Percentiles rank a stretch among this genome's conserved stretches.
These are phyloP conservation scores for Pristionchus arcanus DNA, from an alignment of 2,888 invertebrate genomes.

Conservation along the genomic window DNA sequence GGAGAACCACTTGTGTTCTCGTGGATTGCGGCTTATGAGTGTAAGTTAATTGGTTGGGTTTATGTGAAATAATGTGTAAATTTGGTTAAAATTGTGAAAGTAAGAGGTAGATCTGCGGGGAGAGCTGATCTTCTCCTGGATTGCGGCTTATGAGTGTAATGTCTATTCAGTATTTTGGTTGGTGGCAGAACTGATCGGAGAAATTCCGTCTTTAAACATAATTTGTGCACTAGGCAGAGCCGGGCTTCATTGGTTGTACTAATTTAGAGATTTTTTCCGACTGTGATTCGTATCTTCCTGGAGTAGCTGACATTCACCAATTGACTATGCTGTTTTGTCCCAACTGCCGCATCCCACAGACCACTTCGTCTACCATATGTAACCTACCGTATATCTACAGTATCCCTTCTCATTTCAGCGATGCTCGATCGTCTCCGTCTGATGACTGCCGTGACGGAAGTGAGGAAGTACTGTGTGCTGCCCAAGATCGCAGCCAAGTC, in stretches of 20 bases:
- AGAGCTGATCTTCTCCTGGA: slow-evolving; percentile 63
- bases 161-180: no score
- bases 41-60: neutral
- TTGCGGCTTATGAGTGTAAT: slow-evolving; percentile 59
- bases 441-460: slow-evolving; percentile 59
- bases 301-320: no score
- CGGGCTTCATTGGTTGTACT: neutral
- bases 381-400: neutral
- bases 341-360: neutral
- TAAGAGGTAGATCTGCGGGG: slow-evolving; percentile 57
- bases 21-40: slow-evolving; percentile 64
- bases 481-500: slow-evolving; percentile 59
- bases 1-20: slow-evolving; percentile 61
- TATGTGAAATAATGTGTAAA: neutral
- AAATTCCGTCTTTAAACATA: no score
- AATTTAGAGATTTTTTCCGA: neutral
- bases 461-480: slow-evolving; percentile 63
- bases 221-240: no score
- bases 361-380: no score
- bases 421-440: slow-evolving; percentile 67
- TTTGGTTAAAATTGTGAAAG: neutral
- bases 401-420: slow-evolving; percentile 56
- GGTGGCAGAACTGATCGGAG: no score
- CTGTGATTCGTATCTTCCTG: no score
- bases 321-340: no score